These are phyloP conservation scores for Cyclophora albipunctata DNA, from an alignment of 2,888 invertebrate genomes.

Conservation along the genomic window DNA sequence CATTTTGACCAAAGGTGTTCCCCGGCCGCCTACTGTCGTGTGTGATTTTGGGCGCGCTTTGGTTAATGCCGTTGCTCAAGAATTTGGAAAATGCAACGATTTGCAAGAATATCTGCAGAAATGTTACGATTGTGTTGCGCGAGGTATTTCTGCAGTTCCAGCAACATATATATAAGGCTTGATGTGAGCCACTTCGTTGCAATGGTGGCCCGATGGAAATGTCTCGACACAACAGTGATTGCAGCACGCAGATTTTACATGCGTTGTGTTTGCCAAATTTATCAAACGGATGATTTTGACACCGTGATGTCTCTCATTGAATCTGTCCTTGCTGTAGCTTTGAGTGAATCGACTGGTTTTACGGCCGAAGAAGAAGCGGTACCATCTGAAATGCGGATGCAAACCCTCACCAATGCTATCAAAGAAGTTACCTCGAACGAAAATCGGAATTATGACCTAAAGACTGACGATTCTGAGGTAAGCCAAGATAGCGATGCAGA, in stretches of 20 bases:
- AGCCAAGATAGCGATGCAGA: neutral
- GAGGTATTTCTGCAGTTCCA: neutral
- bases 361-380: neutral
- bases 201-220: slow-evolving; percentile 4
- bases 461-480: neutral
- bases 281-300: slow-evolving; percentile 1
- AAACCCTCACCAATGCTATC: neutral
- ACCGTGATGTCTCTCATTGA: neutral
- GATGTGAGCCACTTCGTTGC: slow-evolving; percentile 3
- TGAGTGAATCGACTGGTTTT: too few relatives aligned
- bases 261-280: slow-evolving; percentile 2
- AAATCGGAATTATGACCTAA: too few relatives aligned
- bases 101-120: neutral
- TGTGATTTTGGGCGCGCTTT: neutral
- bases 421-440: neutral
- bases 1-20: too few relatives aligned
- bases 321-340: neutral
- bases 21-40: neutral
- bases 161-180: slow-evolving; percentile 1
- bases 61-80: slow-evolving; percentile 2
- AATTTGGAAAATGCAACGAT: slow-evolving; percentile 6
- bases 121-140: neutral
- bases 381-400: neutral
- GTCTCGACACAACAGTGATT: neutral
- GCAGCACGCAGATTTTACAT: slow-evolving; percentile 2